Base-by-base conservation (phyloP, 2,113 vertebrate genomes). In the Solea senegalensis region DNA sequence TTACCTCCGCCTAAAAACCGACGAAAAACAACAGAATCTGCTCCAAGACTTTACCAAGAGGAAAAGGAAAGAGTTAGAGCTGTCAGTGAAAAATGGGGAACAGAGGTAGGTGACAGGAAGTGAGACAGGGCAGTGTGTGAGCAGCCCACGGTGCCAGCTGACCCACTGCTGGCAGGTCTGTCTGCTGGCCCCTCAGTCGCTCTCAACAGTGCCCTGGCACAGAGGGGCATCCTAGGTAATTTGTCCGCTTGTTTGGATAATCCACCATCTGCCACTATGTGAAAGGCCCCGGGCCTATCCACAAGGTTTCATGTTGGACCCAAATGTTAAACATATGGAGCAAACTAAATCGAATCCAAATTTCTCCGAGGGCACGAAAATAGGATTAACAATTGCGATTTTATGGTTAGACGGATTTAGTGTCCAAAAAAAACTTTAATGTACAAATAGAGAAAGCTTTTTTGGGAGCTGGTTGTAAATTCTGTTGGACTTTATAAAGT, bases 171-270 rank as follows among this genome's bases (percentile, higher is more conserved):
- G 83, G 81, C 79, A 75, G 73, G 77, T 86, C 73, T 76, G 72
- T 52, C 49, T 58, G 59, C 69, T 66, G 74, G 80, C 73, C 72
- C 66, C 62, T 76, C 61, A 51, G 88, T 67, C 71, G 56, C 78
- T 74, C 75, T 82, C 74, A 69, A 78, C 80, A 48, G 66, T 55
- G 81, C 55, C 87, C 83, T 85, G 81, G 44, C 82, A 7, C 90
- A 89, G 83, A 71, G 74, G 86, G 83, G 86, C 72, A 88, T 69
- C 78, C 67, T 72, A 84, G 88, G 88, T 91, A 90, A 92, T 91
- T 89, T 91, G 87, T 87, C 69, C 74, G 64, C 88, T 92, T 92
- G 91, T 90, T 91, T 91, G 89, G 83, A 90, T 89, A 89, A 90
- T 91, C 80, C 86, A 78, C 93, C 92, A 93, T 93, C 93, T 94